These are phyloP conservation scores for Oedothorax gibbosus DNA, from an alignment of 1,140 invertebrate genomes.

Conservation along the genomic window DNA sequence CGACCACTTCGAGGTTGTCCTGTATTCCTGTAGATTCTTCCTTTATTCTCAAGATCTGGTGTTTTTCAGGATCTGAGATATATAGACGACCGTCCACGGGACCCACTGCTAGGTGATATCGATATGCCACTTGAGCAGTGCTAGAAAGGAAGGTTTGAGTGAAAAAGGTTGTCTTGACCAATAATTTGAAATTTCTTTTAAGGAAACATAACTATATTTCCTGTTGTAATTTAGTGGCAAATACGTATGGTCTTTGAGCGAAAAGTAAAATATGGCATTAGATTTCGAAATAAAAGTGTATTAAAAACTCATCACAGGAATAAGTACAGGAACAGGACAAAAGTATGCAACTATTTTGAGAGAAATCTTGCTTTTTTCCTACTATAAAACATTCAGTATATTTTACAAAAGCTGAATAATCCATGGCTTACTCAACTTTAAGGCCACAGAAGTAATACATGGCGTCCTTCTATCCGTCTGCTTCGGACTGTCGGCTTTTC, in stretches of 20 bases:
- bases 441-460: too few species aligned
- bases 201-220: not conserved
- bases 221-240: not conserved
- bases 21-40: constrained; percentile 83
- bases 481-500: too few species aligned
- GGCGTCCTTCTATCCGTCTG: too few species aligned
- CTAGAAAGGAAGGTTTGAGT: constrained; percentile 68
- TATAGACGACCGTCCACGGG: constrained; percentile 95
- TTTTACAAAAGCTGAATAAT: too few species aligned
- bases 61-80: constrained; percentile 92
- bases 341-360: too few species aligned
- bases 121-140: constrained; percentile 91
- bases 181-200: not conserved
- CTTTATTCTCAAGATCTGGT: constrained; percentile 73
- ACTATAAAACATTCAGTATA: too few species aligned
- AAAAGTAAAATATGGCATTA: not conserved
- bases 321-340: too few species aligned
- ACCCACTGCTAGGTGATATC: constrained; percentile 94
- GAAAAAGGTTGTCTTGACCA: not conserved
- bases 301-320: too few species aligned
- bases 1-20: constrained; percentile 88
- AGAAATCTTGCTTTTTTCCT: too few species aligned
- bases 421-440: too few species aligned
- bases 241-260: not conserved
- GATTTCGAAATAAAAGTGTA: not conserved